Conservation (phyloP, 1,140 invertebrate species). For the Fragariocoptes setiger region DNA sequence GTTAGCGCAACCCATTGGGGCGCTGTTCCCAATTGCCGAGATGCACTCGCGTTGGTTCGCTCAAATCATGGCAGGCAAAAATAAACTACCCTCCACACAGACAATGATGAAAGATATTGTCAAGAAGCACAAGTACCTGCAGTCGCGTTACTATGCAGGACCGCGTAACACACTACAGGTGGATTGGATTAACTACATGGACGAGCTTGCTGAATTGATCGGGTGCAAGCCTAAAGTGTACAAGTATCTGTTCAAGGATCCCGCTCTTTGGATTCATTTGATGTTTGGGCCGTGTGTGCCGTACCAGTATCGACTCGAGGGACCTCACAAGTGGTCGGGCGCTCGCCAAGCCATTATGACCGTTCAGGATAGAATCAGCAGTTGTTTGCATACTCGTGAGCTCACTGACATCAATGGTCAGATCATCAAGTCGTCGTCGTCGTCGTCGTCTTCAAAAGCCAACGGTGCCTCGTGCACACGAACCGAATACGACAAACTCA, state of each 20-base stretch:
- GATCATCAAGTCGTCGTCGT: background rate
- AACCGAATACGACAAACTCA: too few species aligned
- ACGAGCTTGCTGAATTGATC: slow-evolving; percentile 12
- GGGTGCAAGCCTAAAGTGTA: slow-evolving; percentile 16
- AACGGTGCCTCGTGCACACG: too few species aligned
- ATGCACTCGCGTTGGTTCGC: slow-evolving; percentile 14
- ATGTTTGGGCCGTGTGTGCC: slow-evolving; percentile 17
- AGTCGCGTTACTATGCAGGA: slow-evolving; percentile 12
- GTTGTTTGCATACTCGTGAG: slow-evolving; percentile 10
- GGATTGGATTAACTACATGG: slow-evolving; percentile 15
- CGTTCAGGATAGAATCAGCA: slow-evolving; percentile 10
- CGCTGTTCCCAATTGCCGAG: slow-evolving; percentile 21
- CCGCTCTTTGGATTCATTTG: slow-evolving; percentile 14
- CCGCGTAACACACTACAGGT: slow-evolving; percentile 19
- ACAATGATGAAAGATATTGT: slow-evolving; percentile 8
- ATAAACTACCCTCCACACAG: slow-evolving; percentile 7
- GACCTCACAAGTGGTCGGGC: slow-evolving; percentile 16
- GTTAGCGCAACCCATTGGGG: slow-evolving; percentile 20
- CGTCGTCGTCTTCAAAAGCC: too few species aligned
- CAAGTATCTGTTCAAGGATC: slow-evolving; percentile 15
- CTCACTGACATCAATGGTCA: background rate
- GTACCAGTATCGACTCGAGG: slow-evolving; percentile 18
- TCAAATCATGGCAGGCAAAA: slow-evolving; percentile 8
- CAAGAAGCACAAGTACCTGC: slow-evolving; percentile 9
- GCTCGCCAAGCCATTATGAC: slow-evolving; percentile 16